A percentile compares a stretch with the other conserved stretches of the same genome.
Conservation (phyloP, 2,888 invertebrate species). For the Horisme vitalbata region DNA sequence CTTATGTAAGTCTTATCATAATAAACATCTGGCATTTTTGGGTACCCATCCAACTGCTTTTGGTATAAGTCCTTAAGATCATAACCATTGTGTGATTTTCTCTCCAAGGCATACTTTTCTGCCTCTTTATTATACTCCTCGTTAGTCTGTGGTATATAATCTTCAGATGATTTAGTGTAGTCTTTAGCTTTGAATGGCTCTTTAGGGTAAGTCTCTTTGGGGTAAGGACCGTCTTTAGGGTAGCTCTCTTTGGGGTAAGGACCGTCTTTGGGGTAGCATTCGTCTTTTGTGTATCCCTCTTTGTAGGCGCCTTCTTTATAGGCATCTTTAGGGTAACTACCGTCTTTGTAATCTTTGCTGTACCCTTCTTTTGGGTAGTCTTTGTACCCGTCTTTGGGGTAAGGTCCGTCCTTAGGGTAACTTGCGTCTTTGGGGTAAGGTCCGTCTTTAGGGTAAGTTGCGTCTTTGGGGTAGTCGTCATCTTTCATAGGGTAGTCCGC, state of each 20-base stretch:
- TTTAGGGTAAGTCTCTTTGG: slow-evolving; percentile 15
- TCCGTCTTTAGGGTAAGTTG: neutral
- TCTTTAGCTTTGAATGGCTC: slow-evolving; percentile 55
- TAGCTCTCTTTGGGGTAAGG: slow-evolving; percentile 13
- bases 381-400: neutral
- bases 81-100: slow-evolving; percentile 60
- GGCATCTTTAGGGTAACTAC: neutral
- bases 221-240: slow-evolving; percentile 13
- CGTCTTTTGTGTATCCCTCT: slow-evolving; percentile 7
- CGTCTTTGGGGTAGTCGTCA: slow-evolving; percentile 8
- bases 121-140: slow-evolving; percentile 75
- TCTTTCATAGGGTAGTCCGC: slow-evolving; percentile 16
- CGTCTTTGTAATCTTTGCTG: slow-evolving; percentile 12
- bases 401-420: slow-evolving; percentile 3
- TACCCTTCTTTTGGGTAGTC: slow-evolving; percentile 12
- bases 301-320: slow-evolving; percentile 10
- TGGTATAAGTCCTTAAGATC: slow-evolving; percentile 49
- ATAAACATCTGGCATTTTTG: slow-evolving; percentile 47
- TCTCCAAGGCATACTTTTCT: slow-evolving; percentile 66
- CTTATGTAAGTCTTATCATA: slow-evolving; percentile 45
- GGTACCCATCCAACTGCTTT: slow-evolving; percentile 41
- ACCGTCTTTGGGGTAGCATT: neutral
- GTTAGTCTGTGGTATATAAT: slow-evolving; percentile 68
- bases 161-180: slow-evolving; percentile 60
- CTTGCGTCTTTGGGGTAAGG: slow-evolving; percentile 4